Conservation (phyloP, 2,113 vertebrate species). For the Zosterops pallidus region DNA sequence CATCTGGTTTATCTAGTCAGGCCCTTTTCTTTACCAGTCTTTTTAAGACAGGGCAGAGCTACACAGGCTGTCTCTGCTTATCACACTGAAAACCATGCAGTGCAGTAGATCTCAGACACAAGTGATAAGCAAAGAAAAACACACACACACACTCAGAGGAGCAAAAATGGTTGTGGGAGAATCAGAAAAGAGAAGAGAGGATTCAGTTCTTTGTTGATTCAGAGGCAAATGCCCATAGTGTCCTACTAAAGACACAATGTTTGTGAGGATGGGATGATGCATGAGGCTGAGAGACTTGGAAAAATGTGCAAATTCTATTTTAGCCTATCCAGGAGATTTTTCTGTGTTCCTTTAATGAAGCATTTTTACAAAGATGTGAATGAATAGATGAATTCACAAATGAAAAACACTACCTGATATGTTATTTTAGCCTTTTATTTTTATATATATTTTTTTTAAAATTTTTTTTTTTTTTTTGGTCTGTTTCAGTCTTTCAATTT, state of each 20-base stretch:
- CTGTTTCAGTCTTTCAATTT: background rate
- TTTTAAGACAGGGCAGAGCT: background rate
- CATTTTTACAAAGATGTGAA: background rate
- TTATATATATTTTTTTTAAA: too few relatives aligned
- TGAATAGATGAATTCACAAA: background rate
- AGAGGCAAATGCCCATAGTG: background rate
- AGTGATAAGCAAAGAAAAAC: background rate
- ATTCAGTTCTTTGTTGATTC: background rate
- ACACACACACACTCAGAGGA: background rate
- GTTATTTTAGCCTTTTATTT: background rate
- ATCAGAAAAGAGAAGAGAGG: background rate
- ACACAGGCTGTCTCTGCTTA: background rate
- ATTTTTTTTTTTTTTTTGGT: background rate
- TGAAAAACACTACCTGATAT: fast-evolving
- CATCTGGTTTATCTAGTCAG: background rate
- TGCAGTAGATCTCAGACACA: background rate
- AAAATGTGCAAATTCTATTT: background rate
- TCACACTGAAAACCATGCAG: background rate
- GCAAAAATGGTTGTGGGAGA: background rate
- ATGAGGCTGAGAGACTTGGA: background rate
- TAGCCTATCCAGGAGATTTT: background rate
- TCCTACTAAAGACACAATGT: background rate
- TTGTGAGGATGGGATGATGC: background rate
- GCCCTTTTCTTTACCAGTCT: background rate
- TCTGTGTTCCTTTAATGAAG: background rate